Base-by-base conservation (phyloP, 2,797 vertebrate species). In the Notolabrus celidotus region DNA sequence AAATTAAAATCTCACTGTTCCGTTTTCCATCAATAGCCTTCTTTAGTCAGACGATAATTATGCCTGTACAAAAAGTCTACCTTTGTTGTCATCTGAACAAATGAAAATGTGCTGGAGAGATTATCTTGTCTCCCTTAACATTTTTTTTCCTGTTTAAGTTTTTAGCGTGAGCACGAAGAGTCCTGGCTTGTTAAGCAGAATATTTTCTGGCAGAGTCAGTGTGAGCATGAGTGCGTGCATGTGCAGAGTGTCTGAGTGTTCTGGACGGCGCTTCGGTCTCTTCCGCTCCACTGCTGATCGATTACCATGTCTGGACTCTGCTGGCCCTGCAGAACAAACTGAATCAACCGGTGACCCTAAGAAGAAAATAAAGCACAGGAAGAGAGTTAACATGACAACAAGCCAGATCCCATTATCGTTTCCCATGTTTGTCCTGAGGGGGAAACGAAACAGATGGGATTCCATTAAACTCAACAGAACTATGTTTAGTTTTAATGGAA, bases 221-320 rank as follows among this genome's bases (percentile, higher is more conserved):
- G 43, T 10, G 36, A 61, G 79, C 60, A 47, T 50, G 69, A 54
- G 39, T 54, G 65, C 10, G 5, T 66, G 69, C 71, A 55, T 78
- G 82, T 74, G 79, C 73, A 73, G 74, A 66, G 42, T 61, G 72
- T 67, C 43, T 74, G 62, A 84, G 83, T 7, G 47, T 80, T 88
- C 75, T 75, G 86, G 88, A 83, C 50, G 5, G 29, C 68, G 74
- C 68, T 29, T 23, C 19, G 82, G 82, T 86, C 67, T 89, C 83
- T 88, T 93, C 88, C 68, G 76, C 87, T 84, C 83, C 52, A 76
- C 71, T 83, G 87, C 86, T 85, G 80, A 92, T 94, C 72, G 78
- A 92, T 94, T 82, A 85, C 67, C 41, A 12, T 65, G 84, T 91
- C 90, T 89, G 90, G 78, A 74, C 84, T 90, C 83, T 77, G 82